A percentile compares a stretch with the other conserved stretches of the same genome.
phyloP scores from a whole-genome alignment of 2,797 vertebrate genomes.

The Alectoris magna region DNA sequence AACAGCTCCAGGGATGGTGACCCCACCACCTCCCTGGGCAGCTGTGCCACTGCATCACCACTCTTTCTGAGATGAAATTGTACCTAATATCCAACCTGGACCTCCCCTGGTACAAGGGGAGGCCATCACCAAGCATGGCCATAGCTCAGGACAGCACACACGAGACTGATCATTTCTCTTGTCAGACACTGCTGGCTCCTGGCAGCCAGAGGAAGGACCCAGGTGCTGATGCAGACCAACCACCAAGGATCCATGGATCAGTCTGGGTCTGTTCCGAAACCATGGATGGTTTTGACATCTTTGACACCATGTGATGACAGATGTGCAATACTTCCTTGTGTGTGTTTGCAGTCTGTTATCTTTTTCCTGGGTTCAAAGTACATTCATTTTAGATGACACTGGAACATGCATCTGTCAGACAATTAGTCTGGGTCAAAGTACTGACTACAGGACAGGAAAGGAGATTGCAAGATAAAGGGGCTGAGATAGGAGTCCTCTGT shows the following conservation, averaged over 20 bases:
- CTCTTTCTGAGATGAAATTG: too few species aligned
- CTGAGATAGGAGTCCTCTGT: rapidly evolving
- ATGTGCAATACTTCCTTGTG: background rate
- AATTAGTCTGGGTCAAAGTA: background rate
- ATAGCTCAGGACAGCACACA: background rate
- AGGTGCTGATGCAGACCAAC: background rate
- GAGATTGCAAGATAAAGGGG: background rate
- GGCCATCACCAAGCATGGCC: background rate
- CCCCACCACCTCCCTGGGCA: too few species aligned
- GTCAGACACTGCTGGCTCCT: background rate
- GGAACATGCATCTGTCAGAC: background rate
- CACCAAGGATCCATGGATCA: background rate
- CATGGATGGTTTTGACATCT: rapidly evolving
- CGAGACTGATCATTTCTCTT: background rate
- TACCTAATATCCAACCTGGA: too few species aligned
- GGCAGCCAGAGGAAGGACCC: background rate
- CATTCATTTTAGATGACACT: background rate
- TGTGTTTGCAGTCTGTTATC: background rate
- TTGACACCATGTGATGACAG: background rate
- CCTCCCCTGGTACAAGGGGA: too few species aligned
- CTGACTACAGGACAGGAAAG: background rate
- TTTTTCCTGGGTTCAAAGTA: slow-evolving; percentile 5
- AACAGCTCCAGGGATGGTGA: too few species aligned
- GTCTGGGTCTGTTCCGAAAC: background rate
- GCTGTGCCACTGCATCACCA: too few species aligned